Conservation (phyloP, 2,888 invertebrate species). For the Eustalomyia histrio region DNA sequence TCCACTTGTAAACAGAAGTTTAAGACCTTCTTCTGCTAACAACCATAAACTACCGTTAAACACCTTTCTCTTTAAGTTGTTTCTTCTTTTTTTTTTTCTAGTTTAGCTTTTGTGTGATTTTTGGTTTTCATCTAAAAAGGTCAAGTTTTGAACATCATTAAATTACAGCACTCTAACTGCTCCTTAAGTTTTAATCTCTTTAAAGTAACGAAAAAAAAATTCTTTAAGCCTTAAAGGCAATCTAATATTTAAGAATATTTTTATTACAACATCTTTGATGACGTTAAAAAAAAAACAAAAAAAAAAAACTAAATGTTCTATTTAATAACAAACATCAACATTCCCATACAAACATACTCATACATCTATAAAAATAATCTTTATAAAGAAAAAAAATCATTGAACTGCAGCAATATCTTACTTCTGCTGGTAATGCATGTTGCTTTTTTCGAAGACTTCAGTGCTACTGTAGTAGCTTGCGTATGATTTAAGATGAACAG, state of each 20-base stretch:
- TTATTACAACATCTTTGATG: constrained; percentile 29
- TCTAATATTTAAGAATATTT: constrained; percentile 10
- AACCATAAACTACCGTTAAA: constrained; percentile 36
- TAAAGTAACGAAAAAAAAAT: neutral
- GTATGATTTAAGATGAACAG: neutral
- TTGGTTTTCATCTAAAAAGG: constrained; percentile 5
- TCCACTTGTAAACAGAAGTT: constrained; percentile 41
- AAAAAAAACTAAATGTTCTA: neutral
- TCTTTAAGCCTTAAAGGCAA: neutral
- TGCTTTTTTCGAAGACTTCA: neutral
- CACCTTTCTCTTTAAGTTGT: constrained; percentile 44
- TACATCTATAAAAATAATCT: too few species aligned
- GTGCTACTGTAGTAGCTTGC: neutral
- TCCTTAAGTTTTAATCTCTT: neutral
- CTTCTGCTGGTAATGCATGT: too few species aligned
- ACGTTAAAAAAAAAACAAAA: constrained; percentile 22
- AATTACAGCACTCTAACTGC: constrained; percentile 3
- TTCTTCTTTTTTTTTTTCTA: neutral
- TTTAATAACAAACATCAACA: neutral
- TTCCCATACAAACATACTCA: too few species aligned
- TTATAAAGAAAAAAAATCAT: too few species aligned
- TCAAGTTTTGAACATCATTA: constrained; percentile 33
- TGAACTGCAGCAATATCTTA: too few species aligned
- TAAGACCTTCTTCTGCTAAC: constrained; percentile 30
- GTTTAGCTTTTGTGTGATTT: neutral